Conservation (phyloP, 2,888 invertebrate genomes). For the Scaptomyza reducta region DNA sequence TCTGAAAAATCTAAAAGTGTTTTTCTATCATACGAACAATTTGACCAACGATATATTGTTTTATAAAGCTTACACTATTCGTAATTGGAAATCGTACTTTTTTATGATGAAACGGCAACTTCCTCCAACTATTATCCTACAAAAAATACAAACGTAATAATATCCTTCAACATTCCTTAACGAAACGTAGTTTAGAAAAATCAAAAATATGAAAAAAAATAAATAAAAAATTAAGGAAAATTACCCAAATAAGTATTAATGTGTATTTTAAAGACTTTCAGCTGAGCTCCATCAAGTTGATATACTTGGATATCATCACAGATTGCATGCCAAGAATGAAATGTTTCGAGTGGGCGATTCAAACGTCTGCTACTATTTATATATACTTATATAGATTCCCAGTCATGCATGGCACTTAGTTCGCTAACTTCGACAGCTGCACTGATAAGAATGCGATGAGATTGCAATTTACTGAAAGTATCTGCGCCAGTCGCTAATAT, state of each 20-base stretch:
- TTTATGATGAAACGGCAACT: too few relatives aligned
- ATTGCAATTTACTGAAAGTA: slow-evolving; percentile 55
- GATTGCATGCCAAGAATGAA: slow-evolving; percentile 8
- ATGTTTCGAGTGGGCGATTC: slow-evolving; percentile 26
- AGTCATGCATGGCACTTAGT: slow-evolving; percentile 67
- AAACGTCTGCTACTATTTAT: slow-evolving; percentile 41
- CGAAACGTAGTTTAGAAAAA: too few relatives aligned
- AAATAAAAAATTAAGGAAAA: too few relatives aligned
- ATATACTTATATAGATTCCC: slow-evolving; percentile 17
- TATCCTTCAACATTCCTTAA: too few relatives aligned
- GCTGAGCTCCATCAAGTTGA: not conserved
- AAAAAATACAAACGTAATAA: too few relatives aligned
- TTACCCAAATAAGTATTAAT: not conserved
- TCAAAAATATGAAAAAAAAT: too few relatives aligned
- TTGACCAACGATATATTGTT: too few relatives aligned
- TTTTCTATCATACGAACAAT: too few relatives aligned
- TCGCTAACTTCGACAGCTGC: slow-evolving; percentile 54
- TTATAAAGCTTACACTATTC: too few relatives aligned
- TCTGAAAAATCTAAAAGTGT: too few relatives aligned
- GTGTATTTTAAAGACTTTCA: not conserved
- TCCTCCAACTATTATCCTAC: too few relatives aligned
- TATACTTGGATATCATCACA: slow-evolving; percentile 7
- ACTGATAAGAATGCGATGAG: slow-evolving; percentile 71
- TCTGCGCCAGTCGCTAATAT: slow-evolving; percentile 52
- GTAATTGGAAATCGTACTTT: too few relatives aligned